Evolutionary conservation across 2,113 vertebrate genomes (phyloP).

Genomic region (Corvus moneduloides): DNA sequence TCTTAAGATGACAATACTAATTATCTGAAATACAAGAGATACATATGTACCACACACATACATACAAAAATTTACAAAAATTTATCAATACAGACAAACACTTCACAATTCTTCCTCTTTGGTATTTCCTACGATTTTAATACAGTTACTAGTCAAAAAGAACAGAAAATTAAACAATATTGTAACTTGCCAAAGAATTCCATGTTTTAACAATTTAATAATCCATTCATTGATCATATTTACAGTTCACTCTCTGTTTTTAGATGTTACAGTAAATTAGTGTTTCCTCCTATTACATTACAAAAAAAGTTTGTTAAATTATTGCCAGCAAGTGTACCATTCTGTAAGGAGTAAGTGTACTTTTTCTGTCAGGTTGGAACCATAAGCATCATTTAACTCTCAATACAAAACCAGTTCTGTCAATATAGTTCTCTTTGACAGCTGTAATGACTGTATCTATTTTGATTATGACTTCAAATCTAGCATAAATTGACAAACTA

Average conservation of each 20-base stretch:
- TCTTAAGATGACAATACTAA: not conserved
- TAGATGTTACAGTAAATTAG: not conserved
- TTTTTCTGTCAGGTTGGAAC: not conserved
- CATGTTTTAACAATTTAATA: not conserved
- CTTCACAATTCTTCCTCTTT: not conserved
- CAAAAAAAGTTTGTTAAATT: not conserved
- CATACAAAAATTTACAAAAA: too few relatives aligned
- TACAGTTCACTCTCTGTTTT: not conserved
- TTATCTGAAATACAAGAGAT: not conserved
- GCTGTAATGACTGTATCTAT: not conserved
- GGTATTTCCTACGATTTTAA: not conserved
- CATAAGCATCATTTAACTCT: not conserved
- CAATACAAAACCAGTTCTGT: not conserved
- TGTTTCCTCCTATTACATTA: not conserved
- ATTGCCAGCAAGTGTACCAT: not conserved
- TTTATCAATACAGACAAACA: not conserved
- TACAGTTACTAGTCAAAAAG: not conserved
- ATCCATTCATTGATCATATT: not conserved
- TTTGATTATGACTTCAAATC: constrained; percentile 34
- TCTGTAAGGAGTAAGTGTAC: not conserved
- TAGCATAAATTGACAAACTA: constrained; percentile 37
- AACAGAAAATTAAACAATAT: not conserved
- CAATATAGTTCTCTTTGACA: not conserved
- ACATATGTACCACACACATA: not conserved
- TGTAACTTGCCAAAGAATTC: not conserved